A percentile compares a stretch with the other conserved stretches of the same genome.
These are phyloP conservation scores for Acanthurus leucopareius DNA, from an alignment of 2,797 vertebrate genomes.

Conservation along the genomic window DNA sequence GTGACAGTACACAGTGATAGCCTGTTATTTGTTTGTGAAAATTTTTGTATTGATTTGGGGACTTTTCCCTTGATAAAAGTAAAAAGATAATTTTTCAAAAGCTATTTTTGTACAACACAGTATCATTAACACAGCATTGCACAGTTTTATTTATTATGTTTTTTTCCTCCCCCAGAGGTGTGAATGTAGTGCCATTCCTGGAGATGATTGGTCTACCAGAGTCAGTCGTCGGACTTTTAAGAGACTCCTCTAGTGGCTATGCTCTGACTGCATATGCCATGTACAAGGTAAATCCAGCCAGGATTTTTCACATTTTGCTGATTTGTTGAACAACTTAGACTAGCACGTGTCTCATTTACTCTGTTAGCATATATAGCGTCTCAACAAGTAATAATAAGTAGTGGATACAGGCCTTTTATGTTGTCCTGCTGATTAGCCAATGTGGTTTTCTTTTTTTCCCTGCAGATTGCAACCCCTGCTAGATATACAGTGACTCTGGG, in stretches of 20 bases:
- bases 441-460: slow-evolving; percentile 4
- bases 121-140: neutral
- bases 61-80: neutral
- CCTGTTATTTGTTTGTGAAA: neutral
- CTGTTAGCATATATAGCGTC: neutral
- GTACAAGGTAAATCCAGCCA: slow-evolving; percentile 92
- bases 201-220: slow-evolving; percentile 93
- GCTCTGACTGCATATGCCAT: slow-evolving; percentile 96
- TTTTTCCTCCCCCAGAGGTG: slow-evolving; percentile 85
- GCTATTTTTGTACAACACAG: neutral
- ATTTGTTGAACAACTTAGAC: neutral
- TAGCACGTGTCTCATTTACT: neutral
- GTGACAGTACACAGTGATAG: too few species aligned
- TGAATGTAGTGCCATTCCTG: slow-evolving; percentile 95
- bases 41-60: neutral
- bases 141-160: neutral
- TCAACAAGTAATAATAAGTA: neutral
- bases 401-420: neutral
- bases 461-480: slow-evolving; percentile 94
- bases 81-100: neutral
- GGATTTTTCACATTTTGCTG: neutral
- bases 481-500: slow-evolving; percentile 95
- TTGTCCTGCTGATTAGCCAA: neutral
- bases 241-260: slow-evolving; percentile 94
- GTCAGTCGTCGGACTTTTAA: slow-evolving; percentile 90